These are phyloP conservation scores for Zootoca vivipara DNA, from an alignment of 2,113 vertebrate genomes.

Conservation along the genomic window DNA sequence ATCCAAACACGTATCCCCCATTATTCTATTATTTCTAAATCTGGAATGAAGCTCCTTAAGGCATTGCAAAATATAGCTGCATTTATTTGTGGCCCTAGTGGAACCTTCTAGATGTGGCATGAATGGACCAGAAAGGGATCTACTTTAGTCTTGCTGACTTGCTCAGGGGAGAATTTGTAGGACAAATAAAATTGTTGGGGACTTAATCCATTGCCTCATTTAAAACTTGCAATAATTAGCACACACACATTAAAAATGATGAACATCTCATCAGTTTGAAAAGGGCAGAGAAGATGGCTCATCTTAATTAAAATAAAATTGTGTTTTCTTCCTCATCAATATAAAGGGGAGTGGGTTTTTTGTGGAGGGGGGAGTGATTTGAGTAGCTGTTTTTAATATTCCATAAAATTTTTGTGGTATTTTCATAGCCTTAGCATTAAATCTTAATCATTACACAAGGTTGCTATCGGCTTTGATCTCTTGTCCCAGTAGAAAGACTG, in stretches of 20 bases:
- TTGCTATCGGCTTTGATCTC: constrained; percentile 1
- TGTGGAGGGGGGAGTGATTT: background rate
- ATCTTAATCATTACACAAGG: constrained; percentile 3
- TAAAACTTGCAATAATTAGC: background rate
- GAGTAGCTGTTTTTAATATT: constrained; percentile 1
- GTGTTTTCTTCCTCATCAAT: background rate
- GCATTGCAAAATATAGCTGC: background rate
- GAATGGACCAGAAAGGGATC: background rate
- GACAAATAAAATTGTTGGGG: background rate
- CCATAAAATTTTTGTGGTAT: background rate
- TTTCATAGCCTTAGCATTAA: constrained; percentile 30
- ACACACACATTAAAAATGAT: background rate
- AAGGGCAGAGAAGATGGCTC: background rate
- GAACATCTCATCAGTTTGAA: background rate
- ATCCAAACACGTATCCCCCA: background rate
- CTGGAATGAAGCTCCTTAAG: background rate
- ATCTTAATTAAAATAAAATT: background rate
- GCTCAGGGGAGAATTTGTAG: background rate
- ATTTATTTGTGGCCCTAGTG: background rate
- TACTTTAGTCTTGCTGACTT: background rate
- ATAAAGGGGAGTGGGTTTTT: background rate
- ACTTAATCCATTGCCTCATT: background rate
- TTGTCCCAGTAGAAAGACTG: background rate
- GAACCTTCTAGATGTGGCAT: background rate
- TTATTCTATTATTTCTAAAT: background rate